Conservation (phyloP, 2,113 vertebrate species). For the Plectropomus leopardus region DNA sequence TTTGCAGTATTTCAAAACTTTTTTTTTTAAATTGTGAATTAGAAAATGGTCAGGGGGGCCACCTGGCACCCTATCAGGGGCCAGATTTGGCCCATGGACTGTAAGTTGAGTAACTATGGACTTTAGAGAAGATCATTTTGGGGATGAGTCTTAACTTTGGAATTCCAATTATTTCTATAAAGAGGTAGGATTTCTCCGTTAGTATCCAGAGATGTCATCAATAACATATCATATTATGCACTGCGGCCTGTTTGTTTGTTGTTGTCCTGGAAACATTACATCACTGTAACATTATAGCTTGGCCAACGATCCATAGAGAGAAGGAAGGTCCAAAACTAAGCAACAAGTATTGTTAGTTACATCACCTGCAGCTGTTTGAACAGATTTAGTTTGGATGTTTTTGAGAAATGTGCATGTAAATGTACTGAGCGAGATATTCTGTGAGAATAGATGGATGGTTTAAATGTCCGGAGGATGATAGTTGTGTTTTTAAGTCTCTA, state of each 20-base stretch:
- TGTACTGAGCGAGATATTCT: not conserved
- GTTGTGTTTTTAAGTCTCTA: constrained; percentile 19
- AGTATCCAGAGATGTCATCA: not conserved
- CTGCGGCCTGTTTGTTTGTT: not conserved
- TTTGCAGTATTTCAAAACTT: no score
- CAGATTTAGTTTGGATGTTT: not conserved
- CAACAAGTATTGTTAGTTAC: no score
- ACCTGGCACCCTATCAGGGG: no score
- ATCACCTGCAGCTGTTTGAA: not conserved
- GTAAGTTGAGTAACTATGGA: no score
- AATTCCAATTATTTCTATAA: not conserved
- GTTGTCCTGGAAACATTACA: not conserved
- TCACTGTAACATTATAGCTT: not conserved
- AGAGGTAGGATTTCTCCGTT: not conserved
- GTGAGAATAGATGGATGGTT: not conserved
- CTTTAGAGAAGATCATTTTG: not conserved
- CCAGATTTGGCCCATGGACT: no score
- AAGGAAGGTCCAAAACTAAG: not conserved
- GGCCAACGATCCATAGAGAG: not conserved
- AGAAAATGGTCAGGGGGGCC: no score
- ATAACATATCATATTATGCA: not conserved
- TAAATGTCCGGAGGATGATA: not conserved
- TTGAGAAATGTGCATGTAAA: not conserved
- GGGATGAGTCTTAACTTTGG: not conserved
- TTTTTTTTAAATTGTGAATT: no score